phyloP scores from a whole-genome alignment of 2,797 vertebrate species.

The Acanthurus tractus region DNA sequence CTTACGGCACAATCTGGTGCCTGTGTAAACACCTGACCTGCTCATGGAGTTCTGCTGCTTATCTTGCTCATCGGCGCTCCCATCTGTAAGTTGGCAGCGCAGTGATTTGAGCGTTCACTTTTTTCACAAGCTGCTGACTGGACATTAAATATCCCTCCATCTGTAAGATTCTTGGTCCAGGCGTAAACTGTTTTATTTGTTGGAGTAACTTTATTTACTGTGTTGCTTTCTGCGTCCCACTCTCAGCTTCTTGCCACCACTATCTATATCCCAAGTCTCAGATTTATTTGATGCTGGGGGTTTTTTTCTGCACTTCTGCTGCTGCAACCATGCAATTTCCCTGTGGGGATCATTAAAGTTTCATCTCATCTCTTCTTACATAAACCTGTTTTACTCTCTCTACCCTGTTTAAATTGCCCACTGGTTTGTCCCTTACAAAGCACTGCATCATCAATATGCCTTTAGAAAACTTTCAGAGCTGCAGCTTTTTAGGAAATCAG shows the following conservation, averaged over 20 bases:
- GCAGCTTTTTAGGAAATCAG: constrained; percentile 12
- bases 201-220: constrained; percentile 28
- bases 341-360: constrained; percentile 66
- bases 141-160: background rate
- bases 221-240: constrained; percentile 2
- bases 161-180: background rate
- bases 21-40: background rate
- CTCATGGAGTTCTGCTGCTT: background rate
- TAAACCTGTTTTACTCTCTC: constrained; percentile 54
- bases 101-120: constrained; percentile 33
- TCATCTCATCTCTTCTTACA: constrained; percentile 61
- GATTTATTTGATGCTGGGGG: constrained; percentile 56
- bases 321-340: constrained; percentile 55
- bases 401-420: background rate
- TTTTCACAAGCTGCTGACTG: background rate
- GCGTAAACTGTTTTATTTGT: constrained; percentile 4
- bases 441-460: constrained; percentile 10
- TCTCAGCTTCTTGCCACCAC: constrained; percentile 20
- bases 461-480: constrained; percentile 7
- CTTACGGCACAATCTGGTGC: background rate
- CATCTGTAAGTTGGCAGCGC: constrained; percentile 7
- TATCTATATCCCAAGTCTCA: constrained; percentile 17
- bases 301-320: constrained; percentile 45
- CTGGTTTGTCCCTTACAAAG: constrained; percentile 31
- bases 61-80: background rate